Evolutionary conservation across 2,113 vertebrate genomes (phyloP), one percentile per base, ranked within the genome.

Genomic region (Leucopsar rothschildi): DNA sequence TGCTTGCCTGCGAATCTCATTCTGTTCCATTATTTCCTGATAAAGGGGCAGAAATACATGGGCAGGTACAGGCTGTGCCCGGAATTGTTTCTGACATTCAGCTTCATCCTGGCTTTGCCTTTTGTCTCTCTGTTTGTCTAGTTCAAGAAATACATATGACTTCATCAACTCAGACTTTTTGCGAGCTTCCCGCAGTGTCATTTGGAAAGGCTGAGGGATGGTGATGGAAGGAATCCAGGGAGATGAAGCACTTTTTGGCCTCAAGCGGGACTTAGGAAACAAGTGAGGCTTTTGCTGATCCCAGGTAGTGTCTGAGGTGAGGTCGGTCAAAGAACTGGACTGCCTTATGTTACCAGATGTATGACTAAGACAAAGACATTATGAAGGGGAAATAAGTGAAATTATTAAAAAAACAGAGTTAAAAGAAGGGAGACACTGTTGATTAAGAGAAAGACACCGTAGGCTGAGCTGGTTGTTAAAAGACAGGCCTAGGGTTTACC

Each of bases 11-110:
- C 97, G 97, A 50, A 97, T 98, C 91, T 99, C 98, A 20, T 94
- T 98, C 86, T 95, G 95, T 82, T 98, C 97, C 96, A 98, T 94
- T 86, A 99, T 97, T 86, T 99, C 97, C 53, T 97, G 95, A 95
- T 98, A 99, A 79, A 98, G 98, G 21, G 98, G 98, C 63, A 98
- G 96, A 90, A 92, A 97, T 82, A 99, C 96, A 4, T 99, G 98
- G 12, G 97, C 97, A 3, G 99, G 99, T 56, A 98, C 98, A 11
- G 99, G 98, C 33, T 97, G 96, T 24, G 99, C 98, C 61, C 96
- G 97, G 96, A 99, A 99, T 95, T 99, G 98, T 95, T 98, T 99
- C 92, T 98, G 98, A 94, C 99, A 99, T 97, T 99, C 99, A 1
- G 97, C 98, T 87, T 98, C 98, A 3, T 98, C 99, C 52, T 97